Conservation (phyloP, 2,797 vertebrate species). For the Alca torda region DNA sequence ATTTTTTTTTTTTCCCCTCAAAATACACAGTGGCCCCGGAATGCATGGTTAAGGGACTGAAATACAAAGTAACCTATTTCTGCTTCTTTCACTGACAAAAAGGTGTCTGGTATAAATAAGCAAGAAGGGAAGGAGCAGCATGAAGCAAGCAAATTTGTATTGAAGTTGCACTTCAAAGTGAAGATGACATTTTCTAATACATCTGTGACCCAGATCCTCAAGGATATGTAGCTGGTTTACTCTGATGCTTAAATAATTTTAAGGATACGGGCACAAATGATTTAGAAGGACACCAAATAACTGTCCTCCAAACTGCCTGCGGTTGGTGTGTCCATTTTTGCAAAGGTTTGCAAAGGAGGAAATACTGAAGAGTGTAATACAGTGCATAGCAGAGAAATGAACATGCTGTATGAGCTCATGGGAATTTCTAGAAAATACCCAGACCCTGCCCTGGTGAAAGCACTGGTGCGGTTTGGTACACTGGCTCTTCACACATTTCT, state of each 20-base stretch:
- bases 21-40: background rate
- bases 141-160: background rate
- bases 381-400: background rate
- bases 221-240: background rate
- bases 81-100: background rate
- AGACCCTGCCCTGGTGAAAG: background rate
- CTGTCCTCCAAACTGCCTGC: background rate
- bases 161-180: conserved; percentile 11
- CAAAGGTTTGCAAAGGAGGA: background rate
- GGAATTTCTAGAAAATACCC: background rate
- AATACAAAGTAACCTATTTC: background rate
- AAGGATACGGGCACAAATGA: background rate
- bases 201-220: background rate
- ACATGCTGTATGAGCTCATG: background rate
- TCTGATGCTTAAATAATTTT: background rate
- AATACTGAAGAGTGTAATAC: background rate
- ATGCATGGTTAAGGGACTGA: background rate
- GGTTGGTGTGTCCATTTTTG: background rate
- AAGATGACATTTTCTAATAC: background rate
- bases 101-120: background rate
- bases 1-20: background rate
- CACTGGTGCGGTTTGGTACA: background rate
- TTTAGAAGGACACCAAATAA: background rate
- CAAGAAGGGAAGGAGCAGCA: background rate
- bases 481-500: background rate